phyloP scores from a whole-genome alignment of 2,888 invertebrate species.

The Metopia argyrocephala region DNA sequence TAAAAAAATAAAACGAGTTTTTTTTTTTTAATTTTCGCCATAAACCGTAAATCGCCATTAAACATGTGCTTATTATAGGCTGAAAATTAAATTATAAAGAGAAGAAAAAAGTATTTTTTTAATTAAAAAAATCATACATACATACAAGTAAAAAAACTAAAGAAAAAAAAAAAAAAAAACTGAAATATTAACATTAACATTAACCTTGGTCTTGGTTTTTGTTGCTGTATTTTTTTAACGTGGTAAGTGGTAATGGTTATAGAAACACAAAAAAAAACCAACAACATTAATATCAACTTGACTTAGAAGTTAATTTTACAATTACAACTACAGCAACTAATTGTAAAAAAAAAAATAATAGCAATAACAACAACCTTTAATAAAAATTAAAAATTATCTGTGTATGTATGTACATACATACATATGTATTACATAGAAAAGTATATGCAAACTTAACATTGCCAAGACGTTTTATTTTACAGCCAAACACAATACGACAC shows the following conservation, averaged over 20 bases:
- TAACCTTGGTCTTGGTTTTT: constrained; percentile 61
- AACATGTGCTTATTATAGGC: constrained; percentile 48
- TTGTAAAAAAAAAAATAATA: constrained; percentile 8
- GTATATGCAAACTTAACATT: constrained; percentile 49
- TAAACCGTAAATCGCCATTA: constrained; percentile 27
- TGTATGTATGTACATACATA: no score
- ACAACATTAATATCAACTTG: constrained; percentile 33
- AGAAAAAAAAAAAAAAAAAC: no score
- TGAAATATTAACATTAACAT: constrained; percentile 56
- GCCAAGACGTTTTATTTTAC: constrained; percentile 55
- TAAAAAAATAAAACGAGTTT: constrained; percentile 22
- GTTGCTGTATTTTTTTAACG: background rate
- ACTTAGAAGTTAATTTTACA: constrained; percentile 56
- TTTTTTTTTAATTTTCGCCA: constrained; percentile 3
- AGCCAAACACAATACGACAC: background rate
- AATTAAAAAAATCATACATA: constrained; percentile 28
- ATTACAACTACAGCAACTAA: constrained; percentile 31
- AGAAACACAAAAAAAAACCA: background rate
- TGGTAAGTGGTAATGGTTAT: background rate
- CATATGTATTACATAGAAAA: no score
- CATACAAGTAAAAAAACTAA: constrained; percentile 1
- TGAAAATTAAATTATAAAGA: constrained; percentile 45
- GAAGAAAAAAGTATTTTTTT: constrained; percentile 2
- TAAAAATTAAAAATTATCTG: constrained; percentile 28
- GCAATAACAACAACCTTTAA: constrained; percentile 27